Percentiles rank a stretch among this genome's conserved stretches.
phyloP scores from a whole-genome alignment of 2,888 invertebrate genomes.

The Habrosyne pyritoides region DNA sequence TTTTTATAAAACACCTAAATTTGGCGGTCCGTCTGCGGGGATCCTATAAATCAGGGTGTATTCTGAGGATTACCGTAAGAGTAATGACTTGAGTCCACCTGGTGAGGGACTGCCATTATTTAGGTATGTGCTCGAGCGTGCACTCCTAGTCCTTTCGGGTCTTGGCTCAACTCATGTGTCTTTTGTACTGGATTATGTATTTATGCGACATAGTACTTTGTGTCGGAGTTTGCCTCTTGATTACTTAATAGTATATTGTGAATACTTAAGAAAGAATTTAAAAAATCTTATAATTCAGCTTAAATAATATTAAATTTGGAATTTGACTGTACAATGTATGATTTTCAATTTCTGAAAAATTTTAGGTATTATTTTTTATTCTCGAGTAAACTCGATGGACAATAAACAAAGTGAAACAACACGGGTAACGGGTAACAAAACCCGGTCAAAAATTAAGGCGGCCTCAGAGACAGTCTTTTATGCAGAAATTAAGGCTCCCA shows the following conservation, averaged over 20 bases:
- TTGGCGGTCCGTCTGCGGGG: constrained; percentile 74
- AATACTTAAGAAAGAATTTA: too few relatives aligned
- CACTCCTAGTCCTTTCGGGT: constrained; percentile 29
- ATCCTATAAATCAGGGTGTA: constrained; percentile 77
- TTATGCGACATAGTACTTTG: constrained; percentile 23
- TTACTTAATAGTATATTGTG: too few relatives aligned
- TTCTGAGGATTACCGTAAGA: constrained; percentile 80
- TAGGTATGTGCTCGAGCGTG: constrained; percentile 73
- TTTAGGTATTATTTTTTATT: not conserved
- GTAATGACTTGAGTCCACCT: constrained; percentile 82
- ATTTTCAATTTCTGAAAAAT: too few relatives aligned
- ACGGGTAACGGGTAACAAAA: constrained; percentile 70
- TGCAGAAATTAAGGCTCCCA: constrained; percentile 78
- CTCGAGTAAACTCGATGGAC: not conserved
- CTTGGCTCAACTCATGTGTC: constrained; percentile 21
- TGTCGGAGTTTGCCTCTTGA: not conserved
- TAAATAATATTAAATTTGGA: too few relatives aligned
- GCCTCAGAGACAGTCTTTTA: constrained; percentile 67
- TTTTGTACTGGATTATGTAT: constrained; percentile 27
- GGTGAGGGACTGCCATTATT: constrained; percentile 75
- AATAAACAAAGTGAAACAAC: constrained; percentile 41
- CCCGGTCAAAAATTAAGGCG: constrained; percentile 69
- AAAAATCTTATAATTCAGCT: too few relatives aligned
- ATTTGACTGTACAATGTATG: too few relatives aligned
- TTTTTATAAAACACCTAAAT: constrained; percentile 81